These are phyloP conservation scores for Clarias gariepinus DNA, from an alignment of 2,113 vertebrate genomes.

Conservation along the genomic window DNA sequence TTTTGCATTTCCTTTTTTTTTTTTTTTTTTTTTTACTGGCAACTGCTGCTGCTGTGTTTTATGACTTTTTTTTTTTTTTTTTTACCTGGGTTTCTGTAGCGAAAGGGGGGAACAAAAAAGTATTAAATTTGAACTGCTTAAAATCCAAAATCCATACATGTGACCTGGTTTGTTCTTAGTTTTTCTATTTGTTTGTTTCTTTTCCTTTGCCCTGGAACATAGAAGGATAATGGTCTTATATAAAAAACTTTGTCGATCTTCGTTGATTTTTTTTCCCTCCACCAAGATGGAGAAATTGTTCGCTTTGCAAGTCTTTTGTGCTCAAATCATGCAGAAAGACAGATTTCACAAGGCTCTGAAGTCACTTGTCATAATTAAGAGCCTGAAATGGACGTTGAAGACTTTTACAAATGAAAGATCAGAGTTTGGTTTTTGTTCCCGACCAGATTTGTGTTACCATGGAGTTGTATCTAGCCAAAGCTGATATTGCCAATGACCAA, in stretches of 20 bases:
- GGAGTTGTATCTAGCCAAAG: constrained; percentile 9
- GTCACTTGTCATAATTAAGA: not conserved
- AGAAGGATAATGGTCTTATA: not conserved
- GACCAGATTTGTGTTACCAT: not conserved
- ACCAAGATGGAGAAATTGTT: constrained; percentile 8
- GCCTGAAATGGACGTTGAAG: not conserved
- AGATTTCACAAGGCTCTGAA: not conserved
- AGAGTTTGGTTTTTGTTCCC: not conserved
- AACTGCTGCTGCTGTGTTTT: constrained; percentile 99
- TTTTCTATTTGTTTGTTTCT: not conserved
- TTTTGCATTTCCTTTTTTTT: constrained; percentile 58
- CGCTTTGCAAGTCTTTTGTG: not conserved
- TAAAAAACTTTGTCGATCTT: constrained; percentile 15
- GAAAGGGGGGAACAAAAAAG: constrained; percentile 68
- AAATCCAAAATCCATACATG: constrained; percentile 71
- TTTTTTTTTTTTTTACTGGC: constrained; percentile 75
- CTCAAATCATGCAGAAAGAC: not conserved
- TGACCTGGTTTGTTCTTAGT: constrained; percentile 59
- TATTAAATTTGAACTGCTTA: constrained; percentile 94
- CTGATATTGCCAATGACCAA: constrained; percentile 14
- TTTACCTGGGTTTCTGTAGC: constrained; percentile 94
- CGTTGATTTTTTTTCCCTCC: not conserved
- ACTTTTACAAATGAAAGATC: not conserved
- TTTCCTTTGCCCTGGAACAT: not conserved
- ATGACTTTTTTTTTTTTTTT: constrained; percentile 90